Conservation (phyloP, 2,113 vertebrate species). For the Anseranas semipalmata region DNA sequence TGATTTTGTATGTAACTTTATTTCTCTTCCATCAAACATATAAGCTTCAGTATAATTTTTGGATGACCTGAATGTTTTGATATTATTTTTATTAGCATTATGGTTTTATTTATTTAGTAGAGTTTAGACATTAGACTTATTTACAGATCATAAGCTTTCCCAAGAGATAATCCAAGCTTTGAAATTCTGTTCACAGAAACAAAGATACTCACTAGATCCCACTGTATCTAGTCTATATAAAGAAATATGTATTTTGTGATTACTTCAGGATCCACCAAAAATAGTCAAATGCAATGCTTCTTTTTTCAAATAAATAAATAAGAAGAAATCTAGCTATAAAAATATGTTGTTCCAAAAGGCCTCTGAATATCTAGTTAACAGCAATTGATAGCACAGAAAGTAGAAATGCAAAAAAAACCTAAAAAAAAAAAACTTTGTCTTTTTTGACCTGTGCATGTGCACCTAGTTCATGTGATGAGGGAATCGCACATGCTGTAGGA, state of each 20-base stretch:
- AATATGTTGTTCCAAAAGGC: neutral
- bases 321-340: neutral
- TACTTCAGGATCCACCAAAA: neutral
- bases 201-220: neutral
- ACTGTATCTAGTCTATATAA: neutral
- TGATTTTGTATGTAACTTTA: neutral
- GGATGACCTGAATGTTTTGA: neutral
- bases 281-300: neutral
- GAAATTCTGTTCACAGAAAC: neutral
- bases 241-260: neutral
- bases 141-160: neutral
- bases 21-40: neutral
- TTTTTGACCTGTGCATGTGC: neutral
- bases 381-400: neutral
- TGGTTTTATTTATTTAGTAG: neutral
- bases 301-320: neutral
- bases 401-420: fast-evolving
- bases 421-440: too few relatives aligned
- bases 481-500: neutral
- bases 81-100: neutral
- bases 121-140: neutral
- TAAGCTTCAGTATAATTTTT: neutral
- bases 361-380: neutral
- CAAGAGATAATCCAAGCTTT: neutral
- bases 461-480: neutral